Conservation (phyloP, 2,113 vertebrate species). For the Dipodomys ordii region DNA sequence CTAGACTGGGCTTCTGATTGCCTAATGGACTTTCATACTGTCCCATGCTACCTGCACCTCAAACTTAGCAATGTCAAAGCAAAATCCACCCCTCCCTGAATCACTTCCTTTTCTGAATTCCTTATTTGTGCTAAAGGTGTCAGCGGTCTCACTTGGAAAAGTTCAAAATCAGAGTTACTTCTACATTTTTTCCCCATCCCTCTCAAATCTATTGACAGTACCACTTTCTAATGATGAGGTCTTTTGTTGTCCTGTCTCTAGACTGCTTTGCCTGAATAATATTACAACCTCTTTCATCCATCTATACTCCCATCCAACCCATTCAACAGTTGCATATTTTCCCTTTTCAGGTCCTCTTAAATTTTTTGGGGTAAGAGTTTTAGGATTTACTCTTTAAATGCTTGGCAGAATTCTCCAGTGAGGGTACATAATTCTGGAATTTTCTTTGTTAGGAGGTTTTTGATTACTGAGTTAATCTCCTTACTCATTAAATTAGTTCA, state of each 20-base stretch:
- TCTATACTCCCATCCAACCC: neutral
- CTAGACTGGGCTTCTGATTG: slow-evolving; percentile 1
- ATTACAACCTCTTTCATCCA: neutral
- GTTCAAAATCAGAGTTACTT: slow-evolving; percentile 11
- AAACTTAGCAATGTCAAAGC: neutral
- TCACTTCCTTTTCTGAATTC: slow-evolving; percentile 22
- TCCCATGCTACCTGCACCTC: neutral
- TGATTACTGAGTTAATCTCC: neutral
- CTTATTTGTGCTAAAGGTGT: slow-evolving; percentile 30
- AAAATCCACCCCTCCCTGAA: neutral
- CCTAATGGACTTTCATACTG: neutral
- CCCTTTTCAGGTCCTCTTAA: neutral
- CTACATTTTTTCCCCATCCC: neutral
- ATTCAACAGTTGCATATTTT: neutral
- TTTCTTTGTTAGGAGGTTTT: neutral
- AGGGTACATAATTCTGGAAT: neutral
- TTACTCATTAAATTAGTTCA: neutral
- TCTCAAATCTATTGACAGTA: neutral
- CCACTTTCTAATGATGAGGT: neutral
- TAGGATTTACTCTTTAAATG: neutral
- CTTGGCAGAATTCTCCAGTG: neutral
- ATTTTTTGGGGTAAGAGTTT: neutral
- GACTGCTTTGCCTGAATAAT: neutral
- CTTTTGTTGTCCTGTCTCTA: too few relatives aligned
- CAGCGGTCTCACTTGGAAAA: neutral